phyloP scores from a whole-genome alignment of 1,140 invertebrate species.

The Caenorhabditis inopinata region DNA sequence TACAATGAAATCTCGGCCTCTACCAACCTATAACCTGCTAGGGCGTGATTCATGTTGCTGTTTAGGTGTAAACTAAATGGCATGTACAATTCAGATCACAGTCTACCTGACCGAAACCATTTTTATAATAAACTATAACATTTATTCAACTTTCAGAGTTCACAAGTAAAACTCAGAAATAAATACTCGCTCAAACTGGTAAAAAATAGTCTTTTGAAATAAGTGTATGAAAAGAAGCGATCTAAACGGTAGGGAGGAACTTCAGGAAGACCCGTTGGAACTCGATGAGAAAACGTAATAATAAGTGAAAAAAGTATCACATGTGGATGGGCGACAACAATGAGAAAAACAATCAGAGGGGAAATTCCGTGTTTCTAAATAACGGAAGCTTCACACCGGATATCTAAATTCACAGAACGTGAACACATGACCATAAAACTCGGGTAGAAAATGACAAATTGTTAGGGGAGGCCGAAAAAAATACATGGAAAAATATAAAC shows the following conservation, averaged over 20 bases:
- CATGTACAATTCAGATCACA: no score
- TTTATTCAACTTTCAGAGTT: background rate
- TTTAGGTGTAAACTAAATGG: no score
- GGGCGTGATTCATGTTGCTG: no score
- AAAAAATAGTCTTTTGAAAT: background rate
- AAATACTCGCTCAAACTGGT: conserved; percentile 4
- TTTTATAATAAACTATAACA: no score
- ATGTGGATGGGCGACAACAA: background rate
- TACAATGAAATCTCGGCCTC: no score
- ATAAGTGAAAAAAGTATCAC: conserved; percentile 21
- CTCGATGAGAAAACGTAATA: background rate
- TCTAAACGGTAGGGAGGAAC: background rate
- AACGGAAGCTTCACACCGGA: no score
- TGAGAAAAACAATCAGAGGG: background rate
- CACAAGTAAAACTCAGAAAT: background rate
- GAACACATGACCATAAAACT: conserved; percentile 6
- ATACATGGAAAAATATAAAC: background rate
- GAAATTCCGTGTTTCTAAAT: no score
- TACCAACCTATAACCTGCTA: no score
- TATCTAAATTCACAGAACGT: background rate
- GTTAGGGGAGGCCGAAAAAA: background rate
- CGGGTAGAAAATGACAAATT: background rate
- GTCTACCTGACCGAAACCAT: no score
- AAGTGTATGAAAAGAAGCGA: background rate
- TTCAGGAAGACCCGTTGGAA: background rate